Evolutionary conservation across 2,113 vertebrate genomes (phyloP).

Genomic region (Hemiscyllium ocellatum): DNA sequence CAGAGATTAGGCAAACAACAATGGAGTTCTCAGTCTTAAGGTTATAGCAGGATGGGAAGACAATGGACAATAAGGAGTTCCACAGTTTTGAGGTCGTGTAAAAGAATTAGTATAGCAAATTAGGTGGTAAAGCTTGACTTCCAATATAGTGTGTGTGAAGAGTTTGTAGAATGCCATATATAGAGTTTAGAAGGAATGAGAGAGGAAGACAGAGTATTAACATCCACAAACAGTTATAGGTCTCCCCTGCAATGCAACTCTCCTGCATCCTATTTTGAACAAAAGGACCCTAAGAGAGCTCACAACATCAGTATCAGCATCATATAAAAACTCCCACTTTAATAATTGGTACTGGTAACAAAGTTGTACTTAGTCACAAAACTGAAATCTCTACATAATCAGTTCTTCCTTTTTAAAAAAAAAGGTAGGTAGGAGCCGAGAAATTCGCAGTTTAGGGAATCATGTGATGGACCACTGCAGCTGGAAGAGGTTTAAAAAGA

Average conservation of each 20-base stretch:
- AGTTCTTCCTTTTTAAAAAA: not conserved
- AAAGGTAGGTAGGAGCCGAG: not conserved
- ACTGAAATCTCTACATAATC: constrained; percentile 11
- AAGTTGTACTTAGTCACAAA: constrained; percentile 23
- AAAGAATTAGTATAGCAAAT: not conserved
- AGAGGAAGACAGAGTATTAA: not conserved
- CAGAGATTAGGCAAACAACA: not conserved
- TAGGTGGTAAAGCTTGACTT: not conserved
- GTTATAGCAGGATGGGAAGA: not conserved
- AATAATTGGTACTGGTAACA: constrained; percentile 26
- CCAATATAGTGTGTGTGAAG: not conserved
- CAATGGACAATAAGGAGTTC: not conserved
- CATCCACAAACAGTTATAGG: not conserved
- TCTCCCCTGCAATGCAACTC: not conserved
- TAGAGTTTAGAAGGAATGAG: not conserved
- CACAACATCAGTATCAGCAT: not conserved
- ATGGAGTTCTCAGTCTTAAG: not conserved
- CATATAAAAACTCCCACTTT: constrained; percentile 30
- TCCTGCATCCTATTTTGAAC: not conserved
- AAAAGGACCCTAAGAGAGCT: not conserved
- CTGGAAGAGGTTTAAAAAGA: not conserved
- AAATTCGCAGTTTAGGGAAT: not conserved
- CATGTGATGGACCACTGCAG: not conserved
- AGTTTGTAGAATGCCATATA: not conserved
- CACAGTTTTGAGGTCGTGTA: constrained; percentile 21